Base-by-base conservation (phyloP, 30 jellyfish, hydroid and myxozoan genomes). In the Cassiopea andromeda region DNA sequence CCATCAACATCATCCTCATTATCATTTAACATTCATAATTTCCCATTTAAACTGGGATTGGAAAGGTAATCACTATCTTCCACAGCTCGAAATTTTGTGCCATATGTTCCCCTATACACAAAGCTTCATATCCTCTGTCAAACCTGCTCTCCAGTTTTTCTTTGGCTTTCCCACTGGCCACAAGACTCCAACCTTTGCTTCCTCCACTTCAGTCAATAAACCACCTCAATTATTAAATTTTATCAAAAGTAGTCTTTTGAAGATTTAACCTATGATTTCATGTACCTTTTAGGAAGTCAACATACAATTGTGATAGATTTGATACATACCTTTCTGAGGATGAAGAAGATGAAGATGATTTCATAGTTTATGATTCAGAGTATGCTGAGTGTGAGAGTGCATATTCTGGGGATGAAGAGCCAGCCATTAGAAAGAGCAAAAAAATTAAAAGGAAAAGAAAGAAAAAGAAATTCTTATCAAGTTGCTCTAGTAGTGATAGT, bases 301-400 rank as follows among this genome's bases (percentile, higher is more conserved):
- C 88, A 8, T 87, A 87, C 84, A 87, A 87, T 67, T 19, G 77
- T 10, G 94, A 87, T 84, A 38, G 64, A 54, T 60, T 75, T 48
- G 84, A 87, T 9, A 77, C 94, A 7, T 87, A 49, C 73, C 46
- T 67, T n/a, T 75, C 89, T 76, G 94, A 87, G 48, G 94, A 78
- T 44, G 87, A 50, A 19, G 15, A 18, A 1, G 87, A 67, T 27
- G 64, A 48, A 2, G 74, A 73, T 72, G 94, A 77, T 67, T 87
- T 87, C 48, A 68, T 87, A 10, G 89, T 60, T 76, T 83, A 66
- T 75, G 94, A 85, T 60, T 46, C 57, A 7, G 93, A 85, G 7
- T 72, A 61, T 85, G 45, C 9, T 46, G 93, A 73, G 46, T n/a
- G 18, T 73, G 93, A 85, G 58, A 44, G 74, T 72, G 93, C 48